Conservation (phyloP, 2,888 invertebrate species). For the Mythimna ferrago region DNA sequence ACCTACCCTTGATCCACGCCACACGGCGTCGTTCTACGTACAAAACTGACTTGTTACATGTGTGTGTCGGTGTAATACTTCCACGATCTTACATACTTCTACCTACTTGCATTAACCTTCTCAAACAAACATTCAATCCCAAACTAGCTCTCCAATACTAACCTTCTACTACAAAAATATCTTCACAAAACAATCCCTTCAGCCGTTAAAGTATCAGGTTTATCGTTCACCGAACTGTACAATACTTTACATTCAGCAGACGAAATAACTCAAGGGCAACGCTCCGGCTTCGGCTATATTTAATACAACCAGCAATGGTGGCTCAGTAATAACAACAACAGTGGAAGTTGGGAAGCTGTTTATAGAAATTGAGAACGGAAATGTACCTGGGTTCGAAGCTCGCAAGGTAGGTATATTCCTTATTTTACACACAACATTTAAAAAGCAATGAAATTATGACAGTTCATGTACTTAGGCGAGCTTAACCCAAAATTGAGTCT, state of each 20-base stretch:
- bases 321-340: conserved; percentile 24
- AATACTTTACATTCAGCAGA: conserved; percentile 60
- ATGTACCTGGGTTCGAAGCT: conserved; percentile 10
- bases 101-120: not conserved
- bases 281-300: conserved; percentile 66
- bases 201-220: conserved; percentile 67
- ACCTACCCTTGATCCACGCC: no score
- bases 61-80: no score
- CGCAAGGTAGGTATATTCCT: not conserved
- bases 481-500: no score
- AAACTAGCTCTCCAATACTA: conserved; percentile 17
- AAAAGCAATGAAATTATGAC: no score
- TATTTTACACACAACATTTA: no score
- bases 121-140: not conserved
- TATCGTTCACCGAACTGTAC: conserved; percentile 67
- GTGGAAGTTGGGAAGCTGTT: conserved; percentile 26
- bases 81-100: no score
- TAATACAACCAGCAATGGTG: conserved; percentile 61
- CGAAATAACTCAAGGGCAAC: conserved; percentile 76
- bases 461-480: no score
- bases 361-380: conserved; percentile 46
- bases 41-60: no score
- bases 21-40: no score
- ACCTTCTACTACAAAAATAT: conserved; percentile 36
- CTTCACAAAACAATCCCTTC: conserved; percentile 53